Base-by-base conservation (phyloP, 2,113 vertebrate genomes). In the Pluvialis apricaria region DNA sequence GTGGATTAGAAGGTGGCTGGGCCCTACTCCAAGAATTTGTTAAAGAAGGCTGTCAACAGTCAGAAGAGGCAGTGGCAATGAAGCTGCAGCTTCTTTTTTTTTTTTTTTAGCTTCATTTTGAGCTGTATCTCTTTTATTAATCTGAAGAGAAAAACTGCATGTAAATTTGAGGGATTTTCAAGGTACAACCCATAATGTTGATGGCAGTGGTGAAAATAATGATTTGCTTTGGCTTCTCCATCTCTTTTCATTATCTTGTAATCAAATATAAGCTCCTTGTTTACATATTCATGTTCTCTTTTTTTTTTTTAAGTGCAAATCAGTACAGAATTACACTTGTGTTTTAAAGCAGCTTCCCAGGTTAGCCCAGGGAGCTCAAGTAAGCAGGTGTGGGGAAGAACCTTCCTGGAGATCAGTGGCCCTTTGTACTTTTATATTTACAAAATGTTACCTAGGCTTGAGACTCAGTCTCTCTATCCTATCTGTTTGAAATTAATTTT, bases 221-320 rank as follows among this genome's bases (percentile, higher is more conserved):
- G 55, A 13, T 78, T 84, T 81, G 38, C 15, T 85, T 22, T 71
- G 28, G 15, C 69, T 65, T 65, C 34, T 60, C 51, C 7, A 15
- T 49, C 31, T 22, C 51, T 81, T 72, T 64, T 69, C 22, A 19
- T 55, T 77, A 20, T 16, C 6, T 10, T 18, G 21, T 65, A 57
- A 93, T 71, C 24, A 47, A 76, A 68, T 32, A 13, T 5, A 47
- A 83, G 40, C 5, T 57, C 31, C 40, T 88, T 47, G 21, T 81
- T 80, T 61, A 36, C 4, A 24, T 40, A 24, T 42, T 77, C 3
- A 42, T 0, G 0, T 44, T 71, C 36, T 36, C 17, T 45, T 45
- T 16, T 18, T 25, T 38, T 44, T 44, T 49, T 70, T 17, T 0
- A 72, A 65, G 66, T 49, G 42, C 16, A 60, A 57, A 79, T 47